phyloP scores from a whole-genome alignment of 2,888 invertebrate genomes.

The Marasmarcha lunaedactyla region DNA sequence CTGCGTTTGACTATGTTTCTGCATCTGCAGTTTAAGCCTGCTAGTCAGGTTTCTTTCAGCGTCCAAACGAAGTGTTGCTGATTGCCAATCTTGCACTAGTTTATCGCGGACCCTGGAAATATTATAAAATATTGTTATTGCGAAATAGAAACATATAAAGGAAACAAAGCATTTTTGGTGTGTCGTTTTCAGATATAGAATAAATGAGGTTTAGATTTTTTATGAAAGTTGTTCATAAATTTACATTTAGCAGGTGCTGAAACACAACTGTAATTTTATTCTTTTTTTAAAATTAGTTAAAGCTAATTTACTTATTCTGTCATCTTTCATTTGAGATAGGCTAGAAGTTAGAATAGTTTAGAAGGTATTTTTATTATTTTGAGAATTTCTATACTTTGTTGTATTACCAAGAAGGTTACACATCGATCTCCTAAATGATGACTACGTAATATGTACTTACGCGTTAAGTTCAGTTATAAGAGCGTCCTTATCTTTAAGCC shows the following conservation, averaged over 20 bases:
- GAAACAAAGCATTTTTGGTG: background rate
- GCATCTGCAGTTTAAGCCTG: conserved; percentile 67
- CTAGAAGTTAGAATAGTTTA: too few species aligned
- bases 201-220: background rate
- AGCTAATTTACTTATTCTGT: too few species aligned
- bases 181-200: background rate
- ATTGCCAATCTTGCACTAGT: conserved; percentile 52
- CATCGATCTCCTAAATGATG: too few species aligned
- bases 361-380: too few species aligned
- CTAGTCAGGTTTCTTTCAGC: conserved; percentile 63
- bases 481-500: conserved; percentile 53
- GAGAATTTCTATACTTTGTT: too few species aligned
- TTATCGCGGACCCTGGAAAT: conserved; percentile 54
- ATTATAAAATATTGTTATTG: background rate
- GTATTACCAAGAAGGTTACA: too few species aligned
- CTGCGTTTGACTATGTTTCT: conserved; percentile 69
- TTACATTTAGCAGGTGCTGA: too few species aligned
- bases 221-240: too few species aligned
- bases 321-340: too few species aligned
- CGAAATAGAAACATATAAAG: background rate
- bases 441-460: too few species aligned
- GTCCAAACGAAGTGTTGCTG: conserved; percentile 53
- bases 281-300: too few species aligned
- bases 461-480: conserved; percentile 56
- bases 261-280: too few species aligned